Evolutionary conservation across 2,888 invertebrate genomes (phyloP), one percentile per base, ranked within the genome.

Genomic region (Chrysolina oricalcia): DNA sequence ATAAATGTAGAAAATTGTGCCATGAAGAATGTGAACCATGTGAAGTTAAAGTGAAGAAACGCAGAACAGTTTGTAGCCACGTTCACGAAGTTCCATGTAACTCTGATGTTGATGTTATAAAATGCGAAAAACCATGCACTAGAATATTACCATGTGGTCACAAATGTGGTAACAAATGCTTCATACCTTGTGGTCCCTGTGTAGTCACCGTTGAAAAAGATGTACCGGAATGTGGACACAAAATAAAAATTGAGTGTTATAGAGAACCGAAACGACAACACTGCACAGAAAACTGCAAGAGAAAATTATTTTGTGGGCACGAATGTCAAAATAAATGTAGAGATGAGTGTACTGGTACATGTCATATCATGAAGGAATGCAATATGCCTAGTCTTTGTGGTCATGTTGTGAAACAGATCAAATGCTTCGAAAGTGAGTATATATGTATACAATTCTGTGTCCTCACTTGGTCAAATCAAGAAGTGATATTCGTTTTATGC

Each of bases 371-470:
- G 46, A 43, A 10, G 2, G 11, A 17, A 11, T 66, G 65, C 21
- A n/a, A 66, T n/a, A 17, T 10, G 17, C 15, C 15, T 5, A 46
- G 46, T 10, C 46, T 21, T 5, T 66, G 65, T 15, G 65, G 65
- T 9, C 65, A 66, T 23, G 27, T 46, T 21, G 43, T 66, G 23
- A 23, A 41, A 66, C 43, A 46, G 19, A 66, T 66, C n/a, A 46
- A 5, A 23, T 66, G 65, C 46, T 66, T 46, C 8, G 23, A 66
- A 46, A 43, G 65, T 66, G 40, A 66, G 48, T 48, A 66, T 41
- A 4, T 13, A n/a, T n/a, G n/a, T n/a, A n/a, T n/a, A n/a, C n/a
- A n/a, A n/a, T n/a, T n/a, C n/a, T n/a, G n/a, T n/a, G n/a, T n/a
- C n/a, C n/a, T n/a, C n/a, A n/a, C n/a, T n/a, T n/a, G n/a, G n/a